Percentiles rank a stretch among this genome's conserved stretches.
Evolutionary conservation across 30 jellyfish, hydroid and myxozoan species (phyloP).

Genomic region (Clytia hemisphaerica): DNA sequence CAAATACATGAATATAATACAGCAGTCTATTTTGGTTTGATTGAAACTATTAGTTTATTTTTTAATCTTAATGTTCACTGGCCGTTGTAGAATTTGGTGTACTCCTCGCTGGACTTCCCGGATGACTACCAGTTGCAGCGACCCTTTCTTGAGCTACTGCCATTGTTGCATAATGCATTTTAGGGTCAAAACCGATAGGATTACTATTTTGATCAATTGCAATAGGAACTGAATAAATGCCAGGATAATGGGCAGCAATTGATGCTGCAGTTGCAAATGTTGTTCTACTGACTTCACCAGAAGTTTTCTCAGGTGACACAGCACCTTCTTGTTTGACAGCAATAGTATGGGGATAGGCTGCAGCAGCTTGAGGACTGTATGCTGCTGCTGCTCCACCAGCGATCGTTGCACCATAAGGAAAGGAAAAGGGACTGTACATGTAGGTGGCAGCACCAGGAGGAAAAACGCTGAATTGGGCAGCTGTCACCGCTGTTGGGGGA

Average conservation of each 20-base stretch:
- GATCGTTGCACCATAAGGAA: constrained; percentile 70
- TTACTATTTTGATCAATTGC: constrained; percentile 38
- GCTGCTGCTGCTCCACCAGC: constrained; percentile 61
- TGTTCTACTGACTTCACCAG: constrained; percentile 8
- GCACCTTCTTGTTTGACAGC: constrained; percentile 44
- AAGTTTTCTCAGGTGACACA: background rate
- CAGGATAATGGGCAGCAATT: constrained; percentile 25
- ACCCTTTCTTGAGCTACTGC: too few species aligned
- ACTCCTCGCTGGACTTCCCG: too few species aligned
- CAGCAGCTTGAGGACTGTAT: constrained; percentile 34
- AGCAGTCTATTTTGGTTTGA: too few species aligned
- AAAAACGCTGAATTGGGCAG: constrained; percentile 28
- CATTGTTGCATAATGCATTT: constrained; percentile 29
- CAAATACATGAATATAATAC: too few species aligned
- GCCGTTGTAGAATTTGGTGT: too few species aligned
- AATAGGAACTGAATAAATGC: constrained; percentile 25
- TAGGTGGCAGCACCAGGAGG: constrained; percentile 58
- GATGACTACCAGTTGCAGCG: too few species aligned
- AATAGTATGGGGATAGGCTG: constrained; percentile 41
- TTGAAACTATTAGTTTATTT: too few species aligned
- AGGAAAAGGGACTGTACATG: constrained; percentile 82
- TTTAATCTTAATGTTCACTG: too few species aligned
- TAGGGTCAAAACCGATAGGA: constrained; percentile 20
- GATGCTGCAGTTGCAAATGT: constrained; percentile 14
- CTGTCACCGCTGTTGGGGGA: background rate